Base-by-base conservation (phyloP, 64 coral and sea anemone genomes). In the Cladopsammia gracilis region DNA sequence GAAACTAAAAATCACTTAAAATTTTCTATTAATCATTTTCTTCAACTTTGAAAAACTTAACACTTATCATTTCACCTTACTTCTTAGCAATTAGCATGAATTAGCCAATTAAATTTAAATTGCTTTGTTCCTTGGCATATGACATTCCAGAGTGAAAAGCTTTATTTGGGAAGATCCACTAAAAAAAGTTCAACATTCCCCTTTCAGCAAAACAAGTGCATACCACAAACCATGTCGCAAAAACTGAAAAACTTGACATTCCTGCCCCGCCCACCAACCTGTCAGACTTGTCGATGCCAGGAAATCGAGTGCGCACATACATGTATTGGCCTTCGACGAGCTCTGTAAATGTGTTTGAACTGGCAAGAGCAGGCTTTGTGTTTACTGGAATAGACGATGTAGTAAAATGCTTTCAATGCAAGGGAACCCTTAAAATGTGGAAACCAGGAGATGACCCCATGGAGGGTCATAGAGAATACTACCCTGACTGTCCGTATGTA, bases 391-490 rank as follows among this genome's bases (percentile, higher is more conserved):
- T 89, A 0, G 98, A 96, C 9, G 98, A 99, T 66, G 91, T 99
- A 7, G 98, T 99, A 26, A 90, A 99, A 83, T 99, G 98, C 65
- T 99, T 91, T 51, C 90, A 88, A 51, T 99, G 98, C 78, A 96
- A 96, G 20, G 98, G 98, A 49, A 99, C 95, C 46, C 89, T 99
- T 26, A 99, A 96, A 73, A 91, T 96, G 46, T 99, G 98, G 98
- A 93, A 96, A 85, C 90, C 88, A 20, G 94, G 93, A 8, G 98
- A 99, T 74, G 93, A 96, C 24, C 94, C 98, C 12, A 56, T 99
- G 50, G 88, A 93, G 23, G 90, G 86, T 22, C 98, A 99, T 75
- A 83, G 85, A 71, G 88, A 99, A 49, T 99, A 91, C 75, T 99
- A 99, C 19, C 98, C 98, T 25, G 89, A 93, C 60, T 99, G 98